Base-by-base conservation (phyloP, 2,888 invertebrate species). In the Adelphocoris suturalis region DNA sequence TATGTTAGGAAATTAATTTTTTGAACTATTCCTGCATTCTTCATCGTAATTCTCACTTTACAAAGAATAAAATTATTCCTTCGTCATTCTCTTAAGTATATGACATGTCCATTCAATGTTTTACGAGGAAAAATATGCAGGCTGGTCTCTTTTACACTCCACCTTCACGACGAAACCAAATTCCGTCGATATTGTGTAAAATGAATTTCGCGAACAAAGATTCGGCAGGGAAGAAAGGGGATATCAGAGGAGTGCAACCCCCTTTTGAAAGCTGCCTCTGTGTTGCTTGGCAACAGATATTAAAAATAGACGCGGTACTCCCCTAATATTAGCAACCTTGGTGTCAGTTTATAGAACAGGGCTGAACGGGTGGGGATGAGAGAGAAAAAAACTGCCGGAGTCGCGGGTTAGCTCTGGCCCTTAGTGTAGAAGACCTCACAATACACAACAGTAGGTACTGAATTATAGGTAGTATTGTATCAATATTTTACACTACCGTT, bases 271-370 rank as follows among this genome's bases (percentile, higher is more conserved):
- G 28, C 37, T 47, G 23, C 19, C 46, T 68, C 27, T 14, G 75
- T 46, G 86, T 86, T 86, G 86, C 86, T 75, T 46, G 48, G 86
- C 86, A 86, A 86, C 86, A 13, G 28, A 27, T 23, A 75, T 86
- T 46, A 86, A 86, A 86, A 86, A 86, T 86, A 86, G 86, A 86
- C 9, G 48, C 86, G n/a, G 47, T 19, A 27, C 75, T 16, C 76
- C 76, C 86, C 76, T 86, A 86, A 75, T 86, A 86, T 86, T 86
- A 86, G 86, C 86, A 86, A 86, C 86, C 86, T 86, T 75, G 75
- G 75, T 75, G 48, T 86, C 86, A 86, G 46, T 86, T 86, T 68
- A 75, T 86, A 86, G 86, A 86, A 86, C 68, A 13, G 48, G 9
- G 23, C 52, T 19, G 52, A n/a, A 23, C 48, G 81, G 27, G 52